Evolutionary conservation across 1,140 invertebrate genomes (phyloP), one percentile per base, ranked within the genome.

Genomic region (Euwallacea fornicatus): DNA sequence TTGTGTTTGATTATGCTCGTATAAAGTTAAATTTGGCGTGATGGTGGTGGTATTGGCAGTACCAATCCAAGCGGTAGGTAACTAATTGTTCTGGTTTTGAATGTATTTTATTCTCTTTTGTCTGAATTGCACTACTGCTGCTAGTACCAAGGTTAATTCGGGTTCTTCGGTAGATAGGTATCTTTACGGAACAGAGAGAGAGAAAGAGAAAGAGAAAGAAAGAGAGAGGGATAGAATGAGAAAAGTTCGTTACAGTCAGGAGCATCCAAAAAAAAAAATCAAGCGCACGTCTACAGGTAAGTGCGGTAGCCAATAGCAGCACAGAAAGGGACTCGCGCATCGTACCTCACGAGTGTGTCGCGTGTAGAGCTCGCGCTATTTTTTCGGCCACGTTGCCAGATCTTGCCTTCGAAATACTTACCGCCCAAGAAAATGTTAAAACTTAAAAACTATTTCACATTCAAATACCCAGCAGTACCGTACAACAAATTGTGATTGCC

Each of bases 301-400:
- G 41, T 16, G 11, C 70, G 70, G 63, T 72, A 67, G 70, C 70
- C 47, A 66, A 53, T 65, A 42, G 47, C 63, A 66, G 58, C 55
- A 47, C 13, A 67, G 46, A 64, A 56, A 66, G 58, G 53, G 50
- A 46, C 16, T 54, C 13, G 64, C 61, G 47, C 62, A 60, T 67
- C 65, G 43, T 56, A 66, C 63, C 63, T 72, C 64, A 72, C 63
- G 70, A 72, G 69, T 66, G 59, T 47, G 74, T 73, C 74, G 74
- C 74, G 74, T 75, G 74, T 73, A 56, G 53, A 73, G 65, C 74
- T 61, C 71, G 68, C 74, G 74, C 74, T 75, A 73, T 58, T 47
- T 7, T 42, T 7, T 33, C 2, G 0, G 42, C 67, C 1, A 55
- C 21, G 69, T 65, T 64, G 69, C 46, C 69, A 65, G 11, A 21